Base-by-base conservation (phyloP, 2,797 vertebrate genomes). In the Takifugu rubripes region DNA sequence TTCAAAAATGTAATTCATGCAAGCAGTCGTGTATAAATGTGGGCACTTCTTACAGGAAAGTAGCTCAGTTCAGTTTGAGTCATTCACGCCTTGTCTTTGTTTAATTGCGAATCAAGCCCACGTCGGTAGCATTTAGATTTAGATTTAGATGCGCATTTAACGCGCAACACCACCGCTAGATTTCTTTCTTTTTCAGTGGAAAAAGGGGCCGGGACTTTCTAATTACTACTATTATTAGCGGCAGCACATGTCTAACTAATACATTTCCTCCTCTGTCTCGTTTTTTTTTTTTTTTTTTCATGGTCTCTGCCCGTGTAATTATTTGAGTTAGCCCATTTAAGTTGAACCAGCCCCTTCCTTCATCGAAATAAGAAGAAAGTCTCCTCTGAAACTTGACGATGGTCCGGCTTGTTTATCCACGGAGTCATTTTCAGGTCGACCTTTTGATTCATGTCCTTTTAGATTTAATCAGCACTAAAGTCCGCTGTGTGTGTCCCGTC, bases 391-490 rank as follows among this genome's bases (percentile, higher is more conserved):
- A 98, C 94, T 96, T 97, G 94, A 96, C 93, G 92, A 96, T 90
- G 91, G 90, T 90, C 91, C 86, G 88, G 92, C 92, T 93, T 93
- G 93, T 94, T 95, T 94, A 94, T 93, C 91, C 90, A 71, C 89
- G 89, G 94, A 96, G 92, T 95, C 93, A 92, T 92, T 95, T 95
- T 94, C 93, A 93, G 93, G 89, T 91, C 91, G 89, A 88, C 89
- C 90, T 88, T 93, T 92, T 91, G 92, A 95, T 96, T 94, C 94
- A 94, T 94, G 93, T 94, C 88, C 92, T 92, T 92, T 94, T 92
- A 96, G 94, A 97, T 97, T 92, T 94, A 96, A 98, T 98, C 95
- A 94, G 93, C 92, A 92, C 92, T 93, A 92, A 94, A 93, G 93
- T 94, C 71, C 49, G 70, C 74, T 75, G 94, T 93, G 93, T 94